phyloP scores from a whole-genome alignment of 2,888 invertebrate species.

The Zonitis immaculata region DNA sequence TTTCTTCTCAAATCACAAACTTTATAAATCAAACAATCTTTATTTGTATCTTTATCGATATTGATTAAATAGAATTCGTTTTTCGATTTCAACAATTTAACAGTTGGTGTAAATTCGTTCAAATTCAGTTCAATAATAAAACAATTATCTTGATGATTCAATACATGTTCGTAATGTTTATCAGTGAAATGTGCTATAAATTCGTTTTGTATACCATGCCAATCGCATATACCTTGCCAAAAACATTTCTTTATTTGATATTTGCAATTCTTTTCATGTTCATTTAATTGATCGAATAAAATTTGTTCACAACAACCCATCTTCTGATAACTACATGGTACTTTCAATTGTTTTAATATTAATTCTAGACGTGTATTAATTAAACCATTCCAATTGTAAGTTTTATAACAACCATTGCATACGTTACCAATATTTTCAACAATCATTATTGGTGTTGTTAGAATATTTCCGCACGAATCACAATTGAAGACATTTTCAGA shows the following conservation, averaged over 20 bases:
- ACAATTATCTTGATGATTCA: slow-evolving; percentile 32
- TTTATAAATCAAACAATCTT: slow-evolving; percentile 32
- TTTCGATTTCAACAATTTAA: slow-evolving; percentile 34
- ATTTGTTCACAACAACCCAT: slow-evolving; percentile 31
- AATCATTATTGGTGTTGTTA: slow-evolving; percentile 36
- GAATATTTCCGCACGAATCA: slow-evolving; percentile 32
- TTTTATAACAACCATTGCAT: slow-evolving; percentile 33
- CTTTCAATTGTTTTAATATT: slow-evolving; percentile 27
- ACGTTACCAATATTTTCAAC: slow-evolving; percentile 35
- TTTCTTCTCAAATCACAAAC: slow-evolving; percentile 35
- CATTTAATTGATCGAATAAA: slow-evolving; percentile 22
- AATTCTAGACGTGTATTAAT: slow-evolving; percentile 30
- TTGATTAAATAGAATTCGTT: slow-evolving; percentile 33
- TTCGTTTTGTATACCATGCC: slow-evolving; percentile 31
- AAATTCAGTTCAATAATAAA: slow-evolving; percentile 35
- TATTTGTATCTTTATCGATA: slow-evolving; percentile 28
- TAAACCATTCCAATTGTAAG: slow-evolving; percentile 21
- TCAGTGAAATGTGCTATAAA: slow-evolving; percentile 36
- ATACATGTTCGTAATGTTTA: slow-evolving; percentile 33
- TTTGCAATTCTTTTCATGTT: slow-evolving; percentile 31
- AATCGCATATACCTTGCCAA: slow-evolving; percentile 27
- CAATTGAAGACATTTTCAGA: slow-evolving; percentile 30
- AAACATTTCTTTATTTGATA: slow-evolving; percentile 31
- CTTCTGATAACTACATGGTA: slow-evolving; percentile 33
- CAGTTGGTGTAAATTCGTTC: slow-evolving; percentile 25